Evolutionary conservation across 1,140 invertebrate genomes (phyloP), one percentile per base, ranked within the genome.

Genomic region (Cylas formicarius): DNA sequence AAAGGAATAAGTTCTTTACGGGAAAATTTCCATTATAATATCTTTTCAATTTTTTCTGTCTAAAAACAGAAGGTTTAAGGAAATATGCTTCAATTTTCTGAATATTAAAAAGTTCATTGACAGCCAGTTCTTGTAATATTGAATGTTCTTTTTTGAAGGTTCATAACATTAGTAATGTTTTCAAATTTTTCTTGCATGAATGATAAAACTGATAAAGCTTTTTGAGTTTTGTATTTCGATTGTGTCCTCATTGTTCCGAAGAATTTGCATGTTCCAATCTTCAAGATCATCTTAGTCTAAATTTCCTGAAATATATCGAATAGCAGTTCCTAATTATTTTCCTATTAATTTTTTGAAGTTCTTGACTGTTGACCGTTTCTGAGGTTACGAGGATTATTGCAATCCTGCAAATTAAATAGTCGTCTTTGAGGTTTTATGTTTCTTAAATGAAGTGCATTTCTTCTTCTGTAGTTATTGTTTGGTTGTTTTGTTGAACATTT

Each of bases 241-340:
- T 11, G 11, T 32, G 13, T 32, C 17, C 11, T 32, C 29, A 32
- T 32, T 32, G 29, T 32, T 32, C 11, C 29, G 11, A 32, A 32
- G 13, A 11, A 11, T 32, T 5, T 11, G 29, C 29, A 32, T 32
- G 5, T 13, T 32, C 17, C n/a, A n/a, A n/a, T 32, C 13, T 32
- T 32, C 19, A 7, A 1, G 17, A 36, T 32, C 29, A 32, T 32
- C 17, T 13, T 32, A 16, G 13, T 11, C 29, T 13, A 32, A 11
- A 11, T 32, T 32, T 32, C 29, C 29, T 6, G 11, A 8, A 32
- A 32, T 32, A 6, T 32, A 5, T 13, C 13, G 11, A 32, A 11
- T 32, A 32, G 29, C 5, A 7, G 29, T 11, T 8, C 29, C 29
- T n/a, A n/a, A 32, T 6, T 32, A 32, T 7, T 16, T 32, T 32